Percentiles rank a stretch among this genome's conserved stretches.
phyloP scores from a whole-genome alignment of 2,113 vertebrate species.

The Cygnus buccinator region DNA sequence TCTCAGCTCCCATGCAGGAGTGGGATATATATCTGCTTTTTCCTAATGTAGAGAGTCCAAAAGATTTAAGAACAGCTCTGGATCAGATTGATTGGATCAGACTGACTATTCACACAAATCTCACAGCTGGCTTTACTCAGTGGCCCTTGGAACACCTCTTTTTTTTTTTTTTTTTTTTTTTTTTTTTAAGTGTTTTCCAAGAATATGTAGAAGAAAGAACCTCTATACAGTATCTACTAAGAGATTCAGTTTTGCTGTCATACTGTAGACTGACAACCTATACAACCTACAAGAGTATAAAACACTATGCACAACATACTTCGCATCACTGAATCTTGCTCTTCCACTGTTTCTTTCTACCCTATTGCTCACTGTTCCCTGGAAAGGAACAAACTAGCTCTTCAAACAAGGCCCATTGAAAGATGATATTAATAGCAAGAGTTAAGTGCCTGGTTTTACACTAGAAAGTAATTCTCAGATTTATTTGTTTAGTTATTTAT shows the following conservation, averaged over 20 bases:
- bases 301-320: background rate
- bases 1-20: background rate
- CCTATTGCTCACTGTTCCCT: background rate
- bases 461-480: background rate
- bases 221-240: background rate
- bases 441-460: background rate
- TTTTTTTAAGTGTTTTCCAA: background rate
- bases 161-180: background rate
- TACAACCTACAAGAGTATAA: background rate
- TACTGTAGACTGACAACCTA: background rate
- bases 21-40: background rate
- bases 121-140: background rate
- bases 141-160: background rate
- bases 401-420: background rate
- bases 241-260: background rate
- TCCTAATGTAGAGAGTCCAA: accelerated
- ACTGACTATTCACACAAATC: background rate
- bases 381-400: background rate
- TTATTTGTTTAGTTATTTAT: background rate
- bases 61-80: background rate
- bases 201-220: background rate
- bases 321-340: background rate
- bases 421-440: background rate
- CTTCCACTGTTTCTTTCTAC: background rate
- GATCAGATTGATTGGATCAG: background rate